Conservation (phyloP, 2,797 vertebrate species). For the Dromococcyx pavoninus region DNA sequence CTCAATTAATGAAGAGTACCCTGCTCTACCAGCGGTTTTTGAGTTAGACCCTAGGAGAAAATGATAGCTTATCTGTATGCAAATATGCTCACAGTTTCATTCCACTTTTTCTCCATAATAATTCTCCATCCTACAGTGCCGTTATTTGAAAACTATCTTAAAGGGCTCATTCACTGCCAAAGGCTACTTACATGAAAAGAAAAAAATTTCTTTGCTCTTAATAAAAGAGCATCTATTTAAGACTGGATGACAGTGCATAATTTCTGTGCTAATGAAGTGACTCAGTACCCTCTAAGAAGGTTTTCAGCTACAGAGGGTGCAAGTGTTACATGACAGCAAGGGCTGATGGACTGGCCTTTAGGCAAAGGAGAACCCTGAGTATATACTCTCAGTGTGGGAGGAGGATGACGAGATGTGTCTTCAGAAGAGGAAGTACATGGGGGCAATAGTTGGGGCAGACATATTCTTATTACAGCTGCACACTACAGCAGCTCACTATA, state of each 20-base stretch:
- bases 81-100: background rate
- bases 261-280: background rate
- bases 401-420: background rate
- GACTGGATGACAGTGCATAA: background rate
- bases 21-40: background rate
- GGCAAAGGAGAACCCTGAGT: background rate
- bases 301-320: background rate
- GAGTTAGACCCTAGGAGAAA: background rate
- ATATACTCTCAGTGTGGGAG: background rate
- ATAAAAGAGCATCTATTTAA: background rate
- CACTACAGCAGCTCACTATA: background rate
- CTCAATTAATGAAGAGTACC: background rate
- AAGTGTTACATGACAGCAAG: fast-evolving
- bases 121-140: background rate
- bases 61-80: background rate
- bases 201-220: background rate
- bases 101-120: background rate
- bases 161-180: background rate
- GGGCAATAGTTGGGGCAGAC: background rate
- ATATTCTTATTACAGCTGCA: background rate
- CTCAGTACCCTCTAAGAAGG: background rate
- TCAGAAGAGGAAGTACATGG: background rate
- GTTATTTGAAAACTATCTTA: background rate
- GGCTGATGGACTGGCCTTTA: background rate
- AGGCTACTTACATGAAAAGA: background rate